Conservation (phyloP, 1,140 invertebrate species). For the Diorhabda sublineata region DNA sequence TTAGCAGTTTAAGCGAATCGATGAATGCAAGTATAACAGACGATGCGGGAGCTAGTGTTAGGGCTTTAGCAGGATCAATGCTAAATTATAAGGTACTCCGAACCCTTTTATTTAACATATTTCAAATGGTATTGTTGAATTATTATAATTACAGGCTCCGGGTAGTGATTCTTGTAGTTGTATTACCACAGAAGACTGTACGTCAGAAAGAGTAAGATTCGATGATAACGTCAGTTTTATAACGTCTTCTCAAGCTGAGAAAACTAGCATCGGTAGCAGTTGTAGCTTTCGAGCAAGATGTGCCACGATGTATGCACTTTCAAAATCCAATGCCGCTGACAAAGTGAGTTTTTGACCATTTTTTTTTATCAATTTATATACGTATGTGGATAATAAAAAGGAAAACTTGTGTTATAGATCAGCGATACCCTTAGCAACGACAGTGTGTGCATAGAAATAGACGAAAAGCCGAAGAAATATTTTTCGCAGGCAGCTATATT, state of each 20-base stretch:
- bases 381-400: too few species aligned
- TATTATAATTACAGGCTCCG: slow-evolving; percentile 29
- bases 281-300: slow-evolving; percentile 40
- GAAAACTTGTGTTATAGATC: slow-evolving; percentile 6
- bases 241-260: slow-evolving; percentile 37
- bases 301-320: slow-evolving; percentile 16
- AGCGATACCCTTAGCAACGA: slow-evolving; percentile 41
- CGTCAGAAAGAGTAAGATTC: slow-evolving; percentile 56
- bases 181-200: slow-evolving; percentile 53
- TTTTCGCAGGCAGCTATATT: slow-evolving; percentile 38
- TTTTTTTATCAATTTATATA: too few species aligned
- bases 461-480: slow-evolving; percentile 37
- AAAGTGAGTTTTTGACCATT: slow-evolving; percentile 11
- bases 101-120: not conserved
- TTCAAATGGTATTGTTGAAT: not conserved
- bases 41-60: slow-evolving; percentile 67
- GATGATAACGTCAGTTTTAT: slow-evolving; percentile 53
- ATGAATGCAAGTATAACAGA: slow-evolving; percentile 59
- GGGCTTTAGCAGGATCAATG: slow-evolving; percentile 73
- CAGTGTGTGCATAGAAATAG: slow-evolving; percentile 43
- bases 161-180: slow-evolving; percentile 44
- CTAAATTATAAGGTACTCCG: slow-evolving; percentile 62
- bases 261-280: slow-evolving; percentile 44
- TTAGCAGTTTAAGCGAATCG: slow-evolving; percentile 69
- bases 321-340: slow-evolving; percentile 13